Base-by-base conservation (phyloP, 2,888 invertebrate species). In the Diaperis boleti region DNA sequence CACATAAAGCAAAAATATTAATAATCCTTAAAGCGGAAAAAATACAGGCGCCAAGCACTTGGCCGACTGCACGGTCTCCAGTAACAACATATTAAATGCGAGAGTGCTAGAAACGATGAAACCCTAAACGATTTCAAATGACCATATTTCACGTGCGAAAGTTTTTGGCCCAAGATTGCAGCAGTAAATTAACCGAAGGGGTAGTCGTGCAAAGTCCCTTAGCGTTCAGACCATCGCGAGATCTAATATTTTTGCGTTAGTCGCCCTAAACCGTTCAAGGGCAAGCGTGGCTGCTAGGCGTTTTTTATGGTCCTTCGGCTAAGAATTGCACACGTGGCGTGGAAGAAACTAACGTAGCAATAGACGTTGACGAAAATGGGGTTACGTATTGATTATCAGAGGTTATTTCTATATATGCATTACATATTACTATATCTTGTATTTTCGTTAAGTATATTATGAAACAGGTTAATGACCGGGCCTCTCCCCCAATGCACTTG, bases 181-280 rank as follows among this genome's bases (percentile, higher is more conserved):
- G 59, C 57, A 62, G 57, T 62, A 62, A 62, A 62, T 62, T 62
- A 62, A 62, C 50, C 41, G 59, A 45, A 57, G 39, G 45, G 62
- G 62, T 35, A 59, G 50, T 50, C 57, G 22, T 42, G 50, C 37
- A 57, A 31, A 49, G 45, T 62, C 59, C 52, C 55, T 62, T 42
- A 39, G 62, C 47, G 49, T 54, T 45, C 54, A 44, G 39, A 44
- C 44, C 52, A 52, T 8, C 33, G 50, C 37, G 41, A 52, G 33
- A 35, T 52, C 44, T 55, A 55, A 62, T 56, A 62, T 56, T 62
- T 62, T 56, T 41, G 26, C 15, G 61, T 45, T 54, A 62, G 41
- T 41, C 22, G 20, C 41, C 39, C 33, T 42, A 26, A 55, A 61
- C 37, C 52, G 26, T 52, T 37, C 37, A 52, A 52, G 52, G 52